Percentiles rank a stretch among this genome's conserved stretches.
phyloP scores from a whole-genome alignment of 2,888 invertebrate species.

The Fragum sueziense region DNA sequence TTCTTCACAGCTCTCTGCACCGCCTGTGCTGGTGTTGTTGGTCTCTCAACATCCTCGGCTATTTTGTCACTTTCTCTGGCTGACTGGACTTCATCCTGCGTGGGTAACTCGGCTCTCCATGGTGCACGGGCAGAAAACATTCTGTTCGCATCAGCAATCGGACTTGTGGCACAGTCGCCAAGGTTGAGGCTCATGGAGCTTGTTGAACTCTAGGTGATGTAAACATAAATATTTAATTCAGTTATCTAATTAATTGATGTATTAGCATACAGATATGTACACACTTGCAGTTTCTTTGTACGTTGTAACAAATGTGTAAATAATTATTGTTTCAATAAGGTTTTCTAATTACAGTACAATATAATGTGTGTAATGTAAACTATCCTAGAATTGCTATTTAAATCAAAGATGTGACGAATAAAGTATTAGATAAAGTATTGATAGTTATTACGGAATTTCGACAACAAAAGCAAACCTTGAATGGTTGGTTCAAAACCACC shows the following conservation, averaged over 20 bases:
- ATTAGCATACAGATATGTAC: no score
- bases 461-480: no score
- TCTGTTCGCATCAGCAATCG: constrained; percentile 33
- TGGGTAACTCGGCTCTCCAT: constrained; percentile 39
- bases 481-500: no score
- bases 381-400: no score
- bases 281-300: no score
- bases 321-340: no score
- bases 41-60: constrained; percentile 26
- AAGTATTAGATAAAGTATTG: no score
- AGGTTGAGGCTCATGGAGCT: constrained; percentile 49
- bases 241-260: not conserved
- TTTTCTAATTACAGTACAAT: no score
- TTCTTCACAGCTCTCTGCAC: constrained; percentile 48
- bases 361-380: no score
- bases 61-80: not conserved
- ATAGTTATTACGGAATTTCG: no score
- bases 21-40: constrained; percentile 49
- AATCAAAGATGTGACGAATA: no score
- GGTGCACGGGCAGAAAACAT: constrained; percentile 47
- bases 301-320: no score
- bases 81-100: constrained; percentile 16
- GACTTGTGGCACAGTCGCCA: constrained; percentile 54
- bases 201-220: constrained; percentile 3
- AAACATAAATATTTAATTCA: not conserved